Evolutionary conservation across 2,888 invertebrate species (phyloP).

Genomic region (Incurvaria masculella): DNA sequence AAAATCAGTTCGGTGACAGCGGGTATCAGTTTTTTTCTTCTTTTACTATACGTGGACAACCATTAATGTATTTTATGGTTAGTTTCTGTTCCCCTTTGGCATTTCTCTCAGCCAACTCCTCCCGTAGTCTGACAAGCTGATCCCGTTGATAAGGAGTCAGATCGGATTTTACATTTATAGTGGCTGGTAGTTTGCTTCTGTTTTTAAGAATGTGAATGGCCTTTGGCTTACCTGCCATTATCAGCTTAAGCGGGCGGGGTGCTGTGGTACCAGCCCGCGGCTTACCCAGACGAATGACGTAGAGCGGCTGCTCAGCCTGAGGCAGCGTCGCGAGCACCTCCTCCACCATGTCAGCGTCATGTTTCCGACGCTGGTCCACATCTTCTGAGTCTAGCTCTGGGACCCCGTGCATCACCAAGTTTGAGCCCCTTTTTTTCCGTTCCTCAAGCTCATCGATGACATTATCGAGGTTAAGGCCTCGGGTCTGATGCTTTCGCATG

Average conservation of each 20-base stretch:
- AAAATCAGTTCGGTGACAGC: too few relatives aligned
- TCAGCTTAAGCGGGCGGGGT: neutral
- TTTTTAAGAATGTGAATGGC: neutral
- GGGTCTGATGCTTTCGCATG: too few relatives aligned
- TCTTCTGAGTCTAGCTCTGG: neutral
- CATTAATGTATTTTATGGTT: too few relatives aligned
- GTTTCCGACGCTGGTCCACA: conserved; percentile 1
- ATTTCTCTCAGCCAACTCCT: too few relatives aligned
- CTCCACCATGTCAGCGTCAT: neutral
- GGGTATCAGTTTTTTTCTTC: too few relatives aligned
- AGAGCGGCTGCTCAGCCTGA: neutral
- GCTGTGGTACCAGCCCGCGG: neutral
- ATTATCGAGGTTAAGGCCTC: too few relatives aligned
- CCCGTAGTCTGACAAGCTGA: neutral
- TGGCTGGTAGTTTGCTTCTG: neutral
- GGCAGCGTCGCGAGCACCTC: neutral
- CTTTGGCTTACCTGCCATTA: neutral
- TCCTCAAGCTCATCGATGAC: too few relatives aligned
- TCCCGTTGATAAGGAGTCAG: neutral
- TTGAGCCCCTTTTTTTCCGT: neutral
- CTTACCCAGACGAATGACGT: neutral
- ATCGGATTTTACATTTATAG: neutral
- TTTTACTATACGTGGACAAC: too few relatives aligned
- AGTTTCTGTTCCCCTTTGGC: too few relatives aligned
- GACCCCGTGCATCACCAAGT: neutral